Evolutionary conservation across 2,113 vertebrate species (phyloP).

Genomic region (Desmodus rotundus): DNA sequence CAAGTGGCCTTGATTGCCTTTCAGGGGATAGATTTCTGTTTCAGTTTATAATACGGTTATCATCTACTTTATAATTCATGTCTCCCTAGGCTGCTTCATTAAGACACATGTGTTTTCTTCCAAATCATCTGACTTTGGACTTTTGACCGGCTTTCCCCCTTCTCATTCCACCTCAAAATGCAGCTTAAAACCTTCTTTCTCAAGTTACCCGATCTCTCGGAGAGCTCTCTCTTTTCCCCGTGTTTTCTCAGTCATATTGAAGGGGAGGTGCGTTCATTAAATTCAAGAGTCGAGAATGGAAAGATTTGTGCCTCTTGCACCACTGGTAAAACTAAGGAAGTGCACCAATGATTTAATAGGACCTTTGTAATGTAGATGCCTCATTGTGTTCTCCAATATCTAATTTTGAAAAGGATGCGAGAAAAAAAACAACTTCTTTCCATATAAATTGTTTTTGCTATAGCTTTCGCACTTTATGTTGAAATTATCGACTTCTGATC

Average conservation of each 20-base stretch:
- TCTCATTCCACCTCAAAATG: not conserved
- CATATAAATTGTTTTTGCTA: conserved; percentile 37
- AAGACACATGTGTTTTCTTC: not conserved
- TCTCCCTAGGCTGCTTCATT: not conserved
- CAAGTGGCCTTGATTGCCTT: not conserved
- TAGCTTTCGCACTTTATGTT: conserved; percentile 28
- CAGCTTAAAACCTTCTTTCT: not conserved
- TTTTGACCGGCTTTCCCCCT: not conserved
- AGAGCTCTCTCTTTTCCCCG: not conserved
- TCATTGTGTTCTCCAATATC: not conserved
- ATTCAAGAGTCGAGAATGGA: not conserved
- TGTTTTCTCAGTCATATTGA: not conserved
- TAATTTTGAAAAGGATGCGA: conserved; percentile 11
- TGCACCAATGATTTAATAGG: conserved; percentile 9
- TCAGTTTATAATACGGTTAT: not conserved
- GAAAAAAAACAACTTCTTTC: not conserved
- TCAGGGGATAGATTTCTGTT: not conserved
- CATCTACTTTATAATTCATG: not conserved
- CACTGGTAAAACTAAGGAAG: not conserved
- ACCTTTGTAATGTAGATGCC: not conserved
- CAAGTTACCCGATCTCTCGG: not conserved
- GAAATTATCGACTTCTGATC: conserved; percentile 64
- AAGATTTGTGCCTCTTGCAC: not conserved
- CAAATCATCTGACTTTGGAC: not conserved
- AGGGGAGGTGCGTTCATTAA: not conserved